These are phyloP conservation scores for Caenorhabditis sp. DNA, from an alignment of 2,888 invertebrate genomes.

Conservation along the genomic window DNA sequence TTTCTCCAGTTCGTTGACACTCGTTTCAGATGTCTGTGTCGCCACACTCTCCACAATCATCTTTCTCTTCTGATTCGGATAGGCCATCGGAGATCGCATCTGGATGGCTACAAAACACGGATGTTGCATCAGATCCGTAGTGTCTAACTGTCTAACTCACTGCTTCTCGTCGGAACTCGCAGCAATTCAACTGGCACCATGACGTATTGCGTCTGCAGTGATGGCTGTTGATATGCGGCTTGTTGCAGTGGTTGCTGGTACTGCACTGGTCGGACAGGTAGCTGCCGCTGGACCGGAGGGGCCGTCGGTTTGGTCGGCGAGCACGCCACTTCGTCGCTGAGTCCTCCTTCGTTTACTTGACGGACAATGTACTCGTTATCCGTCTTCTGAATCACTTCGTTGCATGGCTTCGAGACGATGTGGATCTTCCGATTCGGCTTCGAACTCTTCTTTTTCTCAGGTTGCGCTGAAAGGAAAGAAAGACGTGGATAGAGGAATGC, in stretches of 20 bases:
- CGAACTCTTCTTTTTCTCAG: conserved; percentile 12
- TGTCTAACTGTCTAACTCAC: background rate
- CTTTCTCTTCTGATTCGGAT: background rate
- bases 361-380: conserved; percentile 22
- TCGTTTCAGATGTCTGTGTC: conserved; percentile 25
- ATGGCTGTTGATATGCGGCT: no score
- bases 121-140: no score
- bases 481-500: no score
- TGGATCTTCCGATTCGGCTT: conserved; percentile 25
- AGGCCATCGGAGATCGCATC: background rate
- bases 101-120: no score
- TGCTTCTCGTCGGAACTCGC: conserved; percentile 8
- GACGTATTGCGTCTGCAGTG: conserved; percentile 22
- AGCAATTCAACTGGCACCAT: conserved; percentile 31
- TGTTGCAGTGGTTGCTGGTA: no score
- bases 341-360: conserved; percentile 32
- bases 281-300: no score
- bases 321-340: conserved; percentile 26
- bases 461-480: conserved; percentile 20
- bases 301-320: no score
- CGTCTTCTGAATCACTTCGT: conserved; percentile 24
- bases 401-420: conserved; percentile 48
- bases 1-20: background rate
- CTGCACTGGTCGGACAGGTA: no score
- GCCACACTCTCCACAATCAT: conserved; percentile 24